Evolutionary conservation across 2,797 vertebrate species (phyloP).

Genomic region (Coracias cyanogaster): DNA sequence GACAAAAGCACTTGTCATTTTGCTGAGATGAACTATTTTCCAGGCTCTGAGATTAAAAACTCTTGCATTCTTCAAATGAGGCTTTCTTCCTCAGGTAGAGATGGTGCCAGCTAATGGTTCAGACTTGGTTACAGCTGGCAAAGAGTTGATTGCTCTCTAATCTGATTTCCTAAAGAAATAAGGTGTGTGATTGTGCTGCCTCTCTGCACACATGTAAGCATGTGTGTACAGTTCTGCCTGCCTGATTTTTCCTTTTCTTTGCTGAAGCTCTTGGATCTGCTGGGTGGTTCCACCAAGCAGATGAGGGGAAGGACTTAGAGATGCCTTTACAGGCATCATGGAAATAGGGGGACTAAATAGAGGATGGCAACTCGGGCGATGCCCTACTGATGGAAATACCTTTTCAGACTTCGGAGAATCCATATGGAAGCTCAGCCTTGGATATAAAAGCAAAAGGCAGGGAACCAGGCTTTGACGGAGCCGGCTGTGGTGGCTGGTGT

Average conservation of each 20-base stretch:
- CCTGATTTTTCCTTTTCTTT: neutral
- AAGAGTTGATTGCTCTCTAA: neutral
- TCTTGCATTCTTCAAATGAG: neutral
- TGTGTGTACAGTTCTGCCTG: neutral
- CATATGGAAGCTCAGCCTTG: neutral
- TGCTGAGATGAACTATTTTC: neutral
- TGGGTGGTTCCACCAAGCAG: neutral
- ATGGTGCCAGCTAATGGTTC: neutral
- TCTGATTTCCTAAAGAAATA: constrained; percentile 41
- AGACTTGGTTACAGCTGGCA: neutral
- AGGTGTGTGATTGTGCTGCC: fast-evolving
- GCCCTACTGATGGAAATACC: neutral
- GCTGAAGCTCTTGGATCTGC: neutral
- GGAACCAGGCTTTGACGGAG: fast-evolving
- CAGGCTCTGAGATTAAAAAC: constrained; percentile 18
- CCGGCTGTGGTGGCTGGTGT: neutral
- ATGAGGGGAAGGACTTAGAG: neutral
- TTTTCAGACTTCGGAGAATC: neutral
- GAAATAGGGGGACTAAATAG: neutral
- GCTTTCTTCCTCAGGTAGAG: neutral
- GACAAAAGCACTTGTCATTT: neutral
- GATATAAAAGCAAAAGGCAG: neutral
- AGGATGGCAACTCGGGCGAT: fast-evolving
- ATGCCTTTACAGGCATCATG: neutral
- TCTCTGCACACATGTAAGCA: neutral